Base-by-base conservation (phyloP, 2,888 invertebrate genomes). In the Chrysina gloriosa region DNA sequence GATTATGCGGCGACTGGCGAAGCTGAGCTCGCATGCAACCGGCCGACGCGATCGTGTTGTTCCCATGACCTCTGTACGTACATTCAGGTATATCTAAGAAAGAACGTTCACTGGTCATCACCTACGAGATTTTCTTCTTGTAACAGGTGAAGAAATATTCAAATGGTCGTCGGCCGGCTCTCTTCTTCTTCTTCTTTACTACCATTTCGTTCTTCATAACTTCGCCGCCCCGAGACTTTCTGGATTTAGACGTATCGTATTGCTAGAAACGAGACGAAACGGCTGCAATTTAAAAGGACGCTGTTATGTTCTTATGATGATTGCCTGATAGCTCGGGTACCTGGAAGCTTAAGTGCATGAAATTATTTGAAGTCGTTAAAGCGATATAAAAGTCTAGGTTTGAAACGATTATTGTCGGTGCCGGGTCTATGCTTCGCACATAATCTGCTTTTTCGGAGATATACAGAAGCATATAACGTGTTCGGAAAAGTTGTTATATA, bases 11-110 rank as follows among this genome's bases (percentile, higher is more conserved):
- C 71, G 69, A 73, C 68, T 7, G 47, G 34, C 11, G 34, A 45
- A 31, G 31, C 4, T 45, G 45, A 73, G 72, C 73, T 70, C 58
- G 66, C 66, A 66, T 47, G 47, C 65, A 42, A 54, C 25, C 34
- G 52, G 31, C 31, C 9, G 45, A 45, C 16, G 14, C 56, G 56
- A 56, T 25, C 39, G 23, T 31, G 39, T 56, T 74, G 69, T 78
- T 78, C 77, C 77, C 78, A 77, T 76, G 78, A 77, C 76, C 78
- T 75, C 52, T 58, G 23, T 4, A 42, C 39, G 14, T 6, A 7
- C 31, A 25, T 39, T 48, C n/a, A n/a, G n/a, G n/a, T n/a, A n/a
- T n/a, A n/a, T n/a, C n/a, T n/a, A n/a, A n/a, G 29, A 14, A n/a
- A 58, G 58, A 50, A 63, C 50, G 31, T 58, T 56, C 58, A 66